Percentiles rank a stretch among this genome's conserved stretches.
Evolutionary conservation across 2,113 vertebrate species (phyloP).

Genomic region (Hiodon tergisus): DNA sequence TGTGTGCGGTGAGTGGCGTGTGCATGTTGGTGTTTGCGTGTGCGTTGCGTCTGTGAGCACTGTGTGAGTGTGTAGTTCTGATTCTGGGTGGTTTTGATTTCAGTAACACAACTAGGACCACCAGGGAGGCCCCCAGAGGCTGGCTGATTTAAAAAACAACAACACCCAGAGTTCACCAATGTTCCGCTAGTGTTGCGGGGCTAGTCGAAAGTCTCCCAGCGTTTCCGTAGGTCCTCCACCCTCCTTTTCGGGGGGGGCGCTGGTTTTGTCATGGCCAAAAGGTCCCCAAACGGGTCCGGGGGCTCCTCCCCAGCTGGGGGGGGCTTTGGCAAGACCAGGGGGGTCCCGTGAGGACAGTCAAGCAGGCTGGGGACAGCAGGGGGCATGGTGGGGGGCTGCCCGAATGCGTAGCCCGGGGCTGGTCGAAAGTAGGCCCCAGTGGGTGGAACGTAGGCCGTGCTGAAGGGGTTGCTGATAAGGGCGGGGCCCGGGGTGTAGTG

Average conservation of each 20-base stretch:
- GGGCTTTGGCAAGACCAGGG: conserved; percentile 55
- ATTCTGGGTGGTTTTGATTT: too few species aligned
- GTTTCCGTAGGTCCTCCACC: conserved; percentile 78
- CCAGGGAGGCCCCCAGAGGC: too few species aligned
- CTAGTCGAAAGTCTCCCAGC: conserved; percentile 93
- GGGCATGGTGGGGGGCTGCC: conserved; percentile 58
- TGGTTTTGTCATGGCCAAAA: conserved; percentile 74
- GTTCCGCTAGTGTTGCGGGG: not conserved
- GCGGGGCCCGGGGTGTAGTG: conserved; percentile 60
- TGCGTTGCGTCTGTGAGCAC: too few species aligned
- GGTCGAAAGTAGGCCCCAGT: conserved; percentile 58
- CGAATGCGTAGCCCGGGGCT: conserved; percentile 63
- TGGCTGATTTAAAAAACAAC: too few species aligned
- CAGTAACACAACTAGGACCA: too few species aligned
- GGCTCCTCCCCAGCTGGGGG: conserved; percentile 51
- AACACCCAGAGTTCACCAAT: too few species aligned
- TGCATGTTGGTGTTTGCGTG: too few species aligned
- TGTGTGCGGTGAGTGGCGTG: too few species aligned
- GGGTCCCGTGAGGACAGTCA: conserved; percentile 39
- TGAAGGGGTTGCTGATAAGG: conserved; percentile 64
- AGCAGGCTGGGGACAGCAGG: conserved; percentile 30
- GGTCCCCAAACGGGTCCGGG: conserved; percentile 85
- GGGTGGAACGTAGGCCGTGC: conserved; percentile 56
- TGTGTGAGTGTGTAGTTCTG: too few species aligned
- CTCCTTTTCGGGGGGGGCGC: conserved; percentile 65